Conservation (phyloP, 2,888 invertebrate species). For the Cremastinae sp. region DNA sequence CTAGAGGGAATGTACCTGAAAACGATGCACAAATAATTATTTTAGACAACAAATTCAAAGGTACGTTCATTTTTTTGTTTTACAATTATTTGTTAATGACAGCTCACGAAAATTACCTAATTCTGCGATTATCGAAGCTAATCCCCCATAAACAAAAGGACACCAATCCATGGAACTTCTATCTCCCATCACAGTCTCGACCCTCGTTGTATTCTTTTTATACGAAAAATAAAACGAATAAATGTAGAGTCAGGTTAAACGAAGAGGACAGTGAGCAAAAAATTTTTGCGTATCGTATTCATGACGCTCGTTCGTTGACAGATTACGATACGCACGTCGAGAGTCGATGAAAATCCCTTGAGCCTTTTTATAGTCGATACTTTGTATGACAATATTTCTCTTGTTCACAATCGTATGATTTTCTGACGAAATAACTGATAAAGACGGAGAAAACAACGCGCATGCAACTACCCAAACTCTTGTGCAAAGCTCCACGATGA, state of each 20-base stretch:
- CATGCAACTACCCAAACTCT: constrained; percentile 4
- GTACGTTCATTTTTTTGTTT: background rate
- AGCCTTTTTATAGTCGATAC: constrained; percentile 35
- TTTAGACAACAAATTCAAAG: too few species aligned
- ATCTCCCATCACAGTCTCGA: constrained; percentile 85
- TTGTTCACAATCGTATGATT: constrained; percentile 27
- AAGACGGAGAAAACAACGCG: constrained; percentile 36
- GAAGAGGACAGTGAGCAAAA: background rate
- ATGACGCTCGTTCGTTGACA: constrained; percentile 17
- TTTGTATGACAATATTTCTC: constrained; percentile 26
- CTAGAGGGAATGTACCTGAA: constrained; percentile 97
- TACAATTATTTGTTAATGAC: constrained; percentile 27
- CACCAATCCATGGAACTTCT: constrained; percentile 95
- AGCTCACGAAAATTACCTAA: constrained; percentile 85
- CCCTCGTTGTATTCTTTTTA: constrained; percentile 37
- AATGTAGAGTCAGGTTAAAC: constrained; percentile 11
- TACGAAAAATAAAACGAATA: constrained; percentile 2
- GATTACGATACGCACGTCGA: constrained; percentile 8
- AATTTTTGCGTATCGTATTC: background rate
- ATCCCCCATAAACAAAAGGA: constrained; percentile 96
- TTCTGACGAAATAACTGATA: constrained; percentile 45
- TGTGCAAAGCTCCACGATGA: constrained; percentile 40
- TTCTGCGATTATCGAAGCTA: constrained; percentile 96
- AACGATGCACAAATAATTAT: constrained; percentile 51
- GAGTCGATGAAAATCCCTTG: constrained; percentile 13